These are phyloP conservation scores for Suncus etruscus DNA, from an alignment of 2,113 vertebrate species.

Conservation along the genomic window DNA sequence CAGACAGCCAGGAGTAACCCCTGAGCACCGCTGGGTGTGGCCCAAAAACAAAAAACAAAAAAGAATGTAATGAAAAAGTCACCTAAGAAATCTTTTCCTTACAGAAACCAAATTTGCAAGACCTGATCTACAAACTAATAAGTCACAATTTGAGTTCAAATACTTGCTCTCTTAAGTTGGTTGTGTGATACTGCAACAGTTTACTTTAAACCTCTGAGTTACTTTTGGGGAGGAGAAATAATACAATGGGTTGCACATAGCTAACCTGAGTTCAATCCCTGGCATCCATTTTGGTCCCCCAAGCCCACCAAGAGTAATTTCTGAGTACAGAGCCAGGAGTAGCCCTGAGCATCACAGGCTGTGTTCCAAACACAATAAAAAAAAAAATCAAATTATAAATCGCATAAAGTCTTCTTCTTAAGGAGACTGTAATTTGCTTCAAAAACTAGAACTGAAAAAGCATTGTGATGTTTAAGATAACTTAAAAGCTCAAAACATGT, in stretches of 20 bases:
- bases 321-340: too few species aligned
- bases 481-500: background rate
- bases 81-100: slow-evolving; percentile 14
- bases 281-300: too few species aligned
- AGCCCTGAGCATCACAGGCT: too few species aligned
- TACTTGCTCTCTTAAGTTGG: background rate
- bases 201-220: slow-evolving; percentile 7
- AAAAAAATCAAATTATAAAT: background rate
- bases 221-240: too few species aligned
- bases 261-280: too few species aligned
- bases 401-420: background rate
- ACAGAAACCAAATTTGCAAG: slow-evolving; percentile 35
- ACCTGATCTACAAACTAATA: background rate
- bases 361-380: too few species aligned
- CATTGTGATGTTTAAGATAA: background rate
- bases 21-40: too few species aligned
- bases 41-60: too few species aligned
- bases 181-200: background rate
- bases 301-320: too few species aligned
- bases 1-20: too few species aligned
- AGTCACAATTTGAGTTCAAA: background rate
- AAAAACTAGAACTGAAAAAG: background rate
- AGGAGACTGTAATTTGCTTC: background rate
- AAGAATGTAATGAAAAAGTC: background rate
- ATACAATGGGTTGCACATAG: too few species aligned